Conservation (phyloP, 2,888 invertebrate species). For the Limnephilus lunatus region DNA sequence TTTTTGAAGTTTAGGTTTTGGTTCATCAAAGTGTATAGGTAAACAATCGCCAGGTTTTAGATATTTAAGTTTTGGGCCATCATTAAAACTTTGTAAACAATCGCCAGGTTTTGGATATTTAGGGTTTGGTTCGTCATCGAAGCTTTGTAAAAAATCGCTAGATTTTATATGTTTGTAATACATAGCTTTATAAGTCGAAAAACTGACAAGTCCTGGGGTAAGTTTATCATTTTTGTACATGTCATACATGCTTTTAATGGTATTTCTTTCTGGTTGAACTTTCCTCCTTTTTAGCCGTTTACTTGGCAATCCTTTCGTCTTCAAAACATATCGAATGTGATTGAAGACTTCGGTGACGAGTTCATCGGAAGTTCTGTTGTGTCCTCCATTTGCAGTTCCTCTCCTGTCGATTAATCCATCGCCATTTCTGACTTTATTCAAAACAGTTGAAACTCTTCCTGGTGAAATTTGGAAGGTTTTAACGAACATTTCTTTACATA, state of each 20-base stretch:
- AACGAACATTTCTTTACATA: slow-evolving; percentile 52
- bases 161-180: slow-evolving; percentile 26
- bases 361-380: slow-evolving; percentile 40
- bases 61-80: background rate
- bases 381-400: slow-evolving; percentile 44
- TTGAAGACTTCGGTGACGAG: slow-evolving; percentile 15
- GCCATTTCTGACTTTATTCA: slow-evolving; percentile 47
- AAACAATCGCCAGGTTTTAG: too few species aligned
- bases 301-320: background rate
- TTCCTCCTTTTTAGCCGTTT: background rate
- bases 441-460: slow-evolving; percentile 44
- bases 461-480: slow-evolving; percentile 48
- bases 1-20: background rate
- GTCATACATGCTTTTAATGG: slow-evolving; percentile 5
- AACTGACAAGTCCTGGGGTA: background rate
- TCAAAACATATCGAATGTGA: slow-evolving; percentile 27
- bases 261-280: background rate
- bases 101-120: too few species aligned
- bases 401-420: slow-evolving; percentile 40
- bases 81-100: background rate
- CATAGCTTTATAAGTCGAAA: slow-evolving; percentile 25
- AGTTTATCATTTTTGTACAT: slow-evolving; percentile 3
- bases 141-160: background rate
- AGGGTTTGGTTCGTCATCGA: background rate
- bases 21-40: background rate